phyloP scores from a whole-genome alignment of 2,888 invertebrate species.

The Steromphala cineraria region DNA sequence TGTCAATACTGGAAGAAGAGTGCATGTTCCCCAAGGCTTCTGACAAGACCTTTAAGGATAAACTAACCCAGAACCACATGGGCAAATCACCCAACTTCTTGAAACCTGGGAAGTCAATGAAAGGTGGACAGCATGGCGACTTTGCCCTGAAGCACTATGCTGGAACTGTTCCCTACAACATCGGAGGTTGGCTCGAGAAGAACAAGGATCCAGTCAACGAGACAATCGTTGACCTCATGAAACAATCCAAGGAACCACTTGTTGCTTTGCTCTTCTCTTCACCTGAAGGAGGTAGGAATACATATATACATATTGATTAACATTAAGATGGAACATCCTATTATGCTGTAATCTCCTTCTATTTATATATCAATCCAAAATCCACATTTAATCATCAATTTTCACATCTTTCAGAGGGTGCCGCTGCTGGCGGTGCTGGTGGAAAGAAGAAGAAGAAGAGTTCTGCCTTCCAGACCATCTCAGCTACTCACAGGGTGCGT shows the following conservation, averaged over 20 bases:
- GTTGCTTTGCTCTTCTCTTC: conserved; percentile 63
- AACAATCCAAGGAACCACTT: conserved; percentile 80
- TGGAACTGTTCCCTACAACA: conserved; percentile 98
- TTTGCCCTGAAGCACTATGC: conserved; percentile 99
- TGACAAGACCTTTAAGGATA: conserved; percentile 98
- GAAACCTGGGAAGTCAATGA: conserved; percentile 87
- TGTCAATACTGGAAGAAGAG: conserved; percentile 99
- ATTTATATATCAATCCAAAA: too few relatives aligned
- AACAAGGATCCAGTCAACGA: conserved; percentile 99
- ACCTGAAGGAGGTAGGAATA: conserved; percentile 37
- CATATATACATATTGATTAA: too few relatives aligned
- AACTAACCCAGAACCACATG: conserved; percentile 98
- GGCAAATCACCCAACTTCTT: conserved; percentile 83
- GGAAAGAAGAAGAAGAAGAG: conserved; percentile 95
- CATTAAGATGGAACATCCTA: too few relatives aligned
- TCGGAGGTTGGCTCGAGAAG: conserved; percentile 99
- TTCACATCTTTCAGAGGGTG: not conserved
- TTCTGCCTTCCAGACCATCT: conserved; percentile 98
- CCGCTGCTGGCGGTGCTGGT: conserved; percentile 60
- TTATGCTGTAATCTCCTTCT: too few relatives aligned
- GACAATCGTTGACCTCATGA: conserved; percentile 97
- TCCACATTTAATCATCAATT: too few relatives aligned
- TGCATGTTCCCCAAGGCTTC: conserved; percentile 99
- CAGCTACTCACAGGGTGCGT: conserved; percentile 93
- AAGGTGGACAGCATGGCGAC: conserved; percentile 96